Evolutionary conservation across 2,113 vertebrate species (phyloP).

Genomic region (Varanus salvator): DNA sequence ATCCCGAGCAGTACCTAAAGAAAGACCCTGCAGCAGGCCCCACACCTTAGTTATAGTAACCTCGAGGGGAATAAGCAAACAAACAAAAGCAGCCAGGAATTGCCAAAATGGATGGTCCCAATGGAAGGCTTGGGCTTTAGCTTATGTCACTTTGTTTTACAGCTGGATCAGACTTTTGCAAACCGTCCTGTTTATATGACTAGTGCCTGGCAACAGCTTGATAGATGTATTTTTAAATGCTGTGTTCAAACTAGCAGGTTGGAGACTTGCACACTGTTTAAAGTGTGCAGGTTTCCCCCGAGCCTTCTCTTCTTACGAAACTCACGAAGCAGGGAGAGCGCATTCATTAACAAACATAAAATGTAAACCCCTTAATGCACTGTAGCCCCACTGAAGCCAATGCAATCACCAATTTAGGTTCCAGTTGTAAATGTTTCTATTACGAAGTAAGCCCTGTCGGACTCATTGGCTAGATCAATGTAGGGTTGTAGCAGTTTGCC

Average conservation of each 20-base stretch:
- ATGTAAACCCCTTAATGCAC: not conserved
- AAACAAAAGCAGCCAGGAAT: not conserved
- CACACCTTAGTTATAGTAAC: not conserved
- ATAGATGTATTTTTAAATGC: not conserved
- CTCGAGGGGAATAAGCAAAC: slow-evolving; percentile 54
- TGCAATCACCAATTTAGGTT: not conserved
- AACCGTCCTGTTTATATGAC: not conserved
- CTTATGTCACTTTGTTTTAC: not conserved
- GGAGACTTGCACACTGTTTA: not conserved
- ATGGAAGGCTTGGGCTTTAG: slow-evolving; percentile 17
- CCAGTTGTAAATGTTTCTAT: not conserved
- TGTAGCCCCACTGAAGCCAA: not conserved
- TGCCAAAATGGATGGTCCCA: not conserved
- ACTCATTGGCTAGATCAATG: too few species aligned
- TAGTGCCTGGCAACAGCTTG: not conserved
- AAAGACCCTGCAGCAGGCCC: slow-evolving; percentile 4
- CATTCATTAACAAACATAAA: not conserved
- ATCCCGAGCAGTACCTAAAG: slow-evolving; percentile 14
- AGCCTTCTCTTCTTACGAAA: not conserved
- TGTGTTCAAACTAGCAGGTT: not conserved
- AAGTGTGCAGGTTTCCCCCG: not conserved
- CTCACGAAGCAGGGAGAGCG: not conserved
- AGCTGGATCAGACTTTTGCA: slow-evolving; percentile 9
- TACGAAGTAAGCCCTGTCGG: not conserved
- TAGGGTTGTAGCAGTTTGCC: too few species aligned